A percentile compares a stretch with the other conserved stretches of the same genome.
Conservation (phyloP, 2,113 vertebrate species). For the Heteronetta atricapilla region DNA sequence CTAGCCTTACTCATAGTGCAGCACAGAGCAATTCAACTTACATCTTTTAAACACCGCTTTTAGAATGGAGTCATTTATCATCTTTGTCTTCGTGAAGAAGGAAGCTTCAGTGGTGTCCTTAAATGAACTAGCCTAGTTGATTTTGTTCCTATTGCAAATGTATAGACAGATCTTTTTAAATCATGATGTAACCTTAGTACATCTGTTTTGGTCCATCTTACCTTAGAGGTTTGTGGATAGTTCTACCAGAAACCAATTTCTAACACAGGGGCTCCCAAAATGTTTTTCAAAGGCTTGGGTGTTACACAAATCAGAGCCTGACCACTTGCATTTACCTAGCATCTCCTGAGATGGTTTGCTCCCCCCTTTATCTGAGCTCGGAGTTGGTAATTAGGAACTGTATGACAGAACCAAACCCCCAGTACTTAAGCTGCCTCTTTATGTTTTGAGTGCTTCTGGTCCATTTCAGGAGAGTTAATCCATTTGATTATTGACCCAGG, state of each 20-base stretch:
- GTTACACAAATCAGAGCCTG: background rate
- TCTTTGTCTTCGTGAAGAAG: background rate
- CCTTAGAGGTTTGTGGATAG: background rate
- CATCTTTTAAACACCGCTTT: background rate
- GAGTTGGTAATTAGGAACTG: background rate
- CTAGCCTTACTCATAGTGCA: background rate
- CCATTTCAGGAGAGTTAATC: background rate
- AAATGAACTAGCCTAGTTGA: background rate
- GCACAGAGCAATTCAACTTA: background rate
- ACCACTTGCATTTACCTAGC: background rate
- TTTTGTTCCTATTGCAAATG: background rate
- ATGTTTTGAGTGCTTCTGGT: background rate
- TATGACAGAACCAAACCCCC: background rate
- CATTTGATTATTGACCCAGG: background rate
- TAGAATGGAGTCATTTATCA: background rate
- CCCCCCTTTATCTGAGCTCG: background rate
- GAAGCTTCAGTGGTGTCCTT: background rate
- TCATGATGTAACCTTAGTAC: accelerated
- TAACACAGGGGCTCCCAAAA: background rate
- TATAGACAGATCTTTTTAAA: background rate
- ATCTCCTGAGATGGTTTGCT: background rate
- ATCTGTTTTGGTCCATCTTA: background rate
- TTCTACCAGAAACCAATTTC: background rate
- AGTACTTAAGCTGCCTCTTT: background rate
- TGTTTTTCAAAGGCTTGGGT: background rate